phyloP scores from a whole-genome alignment of 2,797 vertebrate species.

The Gouania willdenowi region DNA sequence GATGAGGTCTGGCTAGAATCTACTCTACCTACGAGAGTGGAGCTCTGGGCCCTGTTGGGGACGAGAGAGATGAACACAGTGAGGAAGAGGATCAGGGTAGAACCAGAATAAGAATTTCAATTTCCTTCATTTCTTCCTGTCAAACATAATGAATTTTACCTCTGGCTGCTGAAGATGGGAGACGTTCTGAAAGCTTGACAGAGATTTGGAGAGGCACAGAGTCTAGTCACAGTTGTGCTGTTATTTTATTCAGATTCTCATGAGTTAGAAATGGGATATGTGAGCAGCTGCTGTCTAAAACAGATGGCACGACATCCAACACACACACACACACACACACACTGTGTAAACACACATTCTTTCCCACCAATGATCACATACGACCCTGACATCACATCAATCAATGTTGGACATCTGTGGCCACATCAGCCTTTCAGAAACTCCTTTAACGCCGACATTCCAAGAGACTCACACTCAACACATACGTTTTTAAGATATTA shows the following conservation, averaged over 20 bases:
- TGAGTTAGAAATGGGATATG: slow-evolving; percentile 24
- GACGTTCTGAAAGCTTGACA: background rate
- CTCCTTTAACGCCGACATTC: too few species aligned
- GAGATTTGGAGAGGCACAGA: slow-evolving; percentile 1
- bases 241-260: slow-evolving; percentile 31
- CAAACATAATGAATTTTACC: slow-evolving; percentile 1
- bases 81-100: background rate
- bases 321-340: slow-evolving; percentile 5
- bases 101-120: too few species aligned
- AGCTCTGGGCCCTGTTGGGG: slow-evolving; percentile 4
- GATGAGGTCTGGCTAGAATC: slow-evolving; percentile 22
- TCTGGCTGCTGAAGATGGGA: background rate
- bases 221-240: slow-evolving; percentile 9
- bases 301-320: slow-evolving; percentile 35
- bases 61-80: background rate
- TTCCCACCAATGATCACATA: slow-evolving; percentile 25
- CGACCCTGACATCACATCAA: too few species aligned
- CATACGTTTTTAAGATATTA: too few species aligned
- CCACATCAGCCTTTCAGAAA: too few species aligned
- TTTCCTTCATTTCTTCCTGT: slow-evolving; percentile 16
- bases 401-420: too few species aligned
- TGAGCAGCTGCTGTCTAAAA: slow-evolving; percentile 45
- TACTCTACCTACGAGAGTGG: slow-evolving; percentile 32
- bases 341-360: slow-evolving; percentile 5
- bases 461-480: too few species aligned